Base-by-base conservation (phyloP, 2,888 invertebrate genomes). In the Heliconius aoede region DNA sequence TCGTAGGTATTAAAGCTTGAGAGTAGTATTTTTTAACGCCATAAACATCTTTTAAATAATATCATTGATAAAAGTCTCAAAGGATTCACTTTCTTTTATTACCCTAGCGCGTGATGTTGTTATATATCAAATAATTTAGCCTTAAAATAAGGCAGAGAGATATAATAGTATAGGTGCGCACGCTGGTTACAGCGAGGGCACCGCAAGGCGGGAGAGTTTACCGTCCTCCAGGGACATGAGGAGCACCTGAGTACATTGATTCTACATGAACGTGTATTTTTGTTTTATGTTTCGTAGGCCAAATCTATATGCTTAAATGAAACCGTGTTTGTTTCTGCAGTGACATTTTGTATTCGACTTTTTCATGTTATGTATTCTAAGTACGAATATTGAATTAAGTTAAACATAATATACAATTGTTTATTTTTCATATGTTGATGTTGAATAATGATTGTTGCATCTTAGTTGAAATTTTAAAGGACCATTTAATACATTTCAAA, bases 211-310 rank as follows among this genome's bases (percentile, higher is more conserved):
- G 87, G 76, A 85, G 87, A 86, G 85, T 88, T 87, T 89, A 89
- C 84, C 82, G 85, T 85, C 80, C 89, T 87, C 87, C 74, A 67
- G 90, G 86, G 89, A 89, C 81, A 68, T 68, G 72, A 80, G 83
- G 84, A 84, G 85, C 88, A 88, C 88, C 88, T 83, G 82, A 82
- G 84, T 84, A 86, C 86, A 87, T 88, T 87, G 87, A 87, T 87
- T 87, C 85, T 86, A 84, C 83, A 82, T 85, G 85, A 84, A 82
- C 83, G 58, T 75, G 76, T 77, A 75, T 76, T 61, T 78, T 78
- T 74, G 76, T 69, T 72, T 71, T 74, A 74, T 76, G n/a, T 76
- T 55, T 21, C 61, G 46, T 40, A 64, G 74, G 67, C 64, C 36
- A 69, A 51, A 58, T 75, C 55, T 36, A 75, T 51, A 36, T 60